Base-by-base conservation (phyloP, 2,113 vertebrate genomes). In the Rhegmatorhina hoffmannsi region DNA sequence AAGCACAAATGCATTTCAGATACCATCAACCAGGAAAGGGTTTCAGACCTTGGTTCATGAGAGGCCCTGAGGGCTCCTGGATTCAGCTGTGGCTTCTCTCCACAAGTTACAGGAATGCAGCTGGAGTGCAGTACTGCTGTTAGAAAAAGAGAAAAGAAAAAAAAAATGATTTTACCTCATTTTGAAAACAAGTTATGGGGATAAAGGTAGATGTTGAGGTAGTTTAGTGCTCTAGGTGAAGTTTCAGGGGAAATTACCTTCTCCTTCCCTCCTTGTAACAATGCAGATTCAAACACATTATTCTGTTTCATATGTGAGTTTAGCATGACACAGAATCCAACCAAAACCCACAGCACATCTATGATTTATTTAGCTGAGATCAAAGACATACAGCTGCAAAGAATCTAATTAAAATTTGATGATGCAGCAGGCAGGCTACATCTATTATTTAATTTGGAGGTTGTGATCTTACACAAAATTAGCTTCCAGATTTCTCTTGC, bases 401-500 rank as follows among this genome's bases (percentile, higher is more conserved):
- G 89, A 97, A 93, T 90, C 83, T 94, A 95, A 98, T 97, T 97
- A 97, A 98, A 97, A 75, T 92, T 84, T 90, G 77, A 97, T 97
- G 88, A 85, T 97, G 95, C 77, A 87, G 73, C 92, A 96, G 95
- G 84, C 75, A 93, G 90, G 87, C 85, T 95, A 53, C 96, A 94
- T 96, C 80, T 96, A 88, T 95, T 98, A 91, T 97, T 97, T 97
- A 98, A 97, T 80, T 93, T 93, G 84, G 70, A 89, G 90, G 70
- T 92, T 97, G 86, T 96, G 95, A 96, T 96, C 91, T 96, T 93
- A 95, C 52, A 96, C 87, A 90, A 96, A 97, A 88, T 91, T 78
- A 89, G 89, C 79, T 96, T 89, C 84, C 83, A 95, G 87, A 73
- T 94, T 90, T 94, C 84, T 87, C 84, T 88, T 86, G 82, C 28